These are phyloP conservation scores for Carcharodon carcharias DNA, from an alignment of 2,797 vertebrate species.

Conservation along the genomic window DNA sequence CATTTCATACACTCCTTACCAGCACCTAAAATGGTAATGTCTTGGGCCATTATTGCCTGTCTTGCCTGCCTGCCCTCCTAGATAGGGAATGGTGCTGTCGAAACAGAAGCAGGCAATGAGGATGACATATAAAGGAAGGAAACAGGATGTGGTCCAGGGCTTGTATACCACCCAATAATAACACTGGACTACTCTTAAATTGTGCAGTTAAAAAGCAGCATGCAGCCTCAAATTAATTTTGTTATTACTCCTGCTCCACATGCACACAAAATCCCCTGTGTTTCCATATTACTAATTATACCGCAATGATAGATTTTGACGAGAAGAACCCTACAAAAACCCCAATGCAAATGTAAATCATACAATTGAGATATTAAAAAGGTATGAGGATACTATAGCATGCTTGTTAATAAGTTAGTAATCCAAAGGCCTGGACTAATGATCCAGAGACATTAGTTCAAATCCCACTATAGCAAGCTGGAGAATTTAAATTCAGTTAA, in stretches of 20 bases:
- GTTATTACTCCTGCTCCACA: background rate
- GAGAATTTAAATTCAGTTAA: background rate
- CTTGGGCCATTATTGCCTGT: background rate
- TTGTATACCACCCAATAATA: background rate
- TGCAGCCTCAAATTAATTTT: constrained; percentile 11
- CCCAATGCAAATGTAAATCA: background rate
- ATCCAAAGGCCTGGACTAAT: background rate
- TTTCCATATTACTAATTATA: constrained; percentile 10
- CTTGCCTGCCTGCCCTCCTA: background rate
- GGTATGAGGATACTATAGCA: background rate
- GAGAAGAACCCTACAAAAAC: background rate
- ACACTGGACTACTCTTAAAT: background rate
- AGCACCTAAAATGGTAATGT: background rate
- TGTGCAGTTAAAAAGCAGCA: background rate
- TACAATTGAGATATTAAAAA: background rate
- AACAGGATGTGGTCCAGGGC: constrained; percentile 10
- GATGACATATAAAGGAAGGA: constrained; percentile 3
- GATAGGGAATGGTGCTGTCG: background rate
- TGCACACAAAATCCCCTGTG: background rate
- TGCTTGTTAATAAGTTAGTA: background rate
- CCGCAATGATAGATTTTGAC: background rate
- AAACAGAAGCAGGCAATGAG: background rate
- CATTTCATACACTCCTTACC: background rate
- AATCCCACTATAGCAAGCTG: background rate
- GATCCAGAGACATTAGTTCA: background rate